Base-by-base conservation (phyloP, 2,113 vertebrate genomes). In the Podiceps cristatus region DNA sequence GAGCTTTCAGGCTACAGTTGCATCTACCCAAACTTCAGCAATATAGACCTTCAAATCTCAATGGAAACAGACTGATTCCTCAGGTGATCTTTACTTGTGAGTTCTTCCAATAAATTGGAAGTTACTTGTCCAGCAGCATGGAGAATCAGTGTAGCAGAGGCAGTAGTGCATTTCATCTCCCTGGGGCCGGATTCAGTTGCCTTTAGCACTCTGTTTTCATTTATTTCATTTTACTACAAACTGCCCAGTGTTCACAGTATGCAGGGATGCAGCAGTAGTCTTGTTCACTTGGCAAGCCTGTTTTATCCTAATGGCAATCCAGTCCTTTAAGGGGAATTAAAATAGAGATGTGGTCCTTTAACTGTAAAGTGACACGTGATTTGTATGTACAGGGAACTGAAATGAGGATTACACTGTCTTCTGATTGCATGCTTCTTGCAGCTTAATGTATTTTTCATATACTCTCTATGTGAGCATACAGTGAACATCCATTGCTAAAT, bases 391-490 rank as follows among this genome's bases (percentile, higher is more conserved):
- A 64, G 47, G 73, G 73, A 71, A 23, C 52, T 67, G 83, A 83
- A 90, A 59, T 13, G 63, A 89, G 91, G 62, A 71, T 89, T 93
- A 31, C 35, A 13, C 29, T 58, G 53, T n/a, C 77, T 97, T 87
- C 89, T 96, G 95, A 89, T 92, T 95, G 83, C 68, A 20, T 68
- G 56, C 79, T 92, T 93, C 83, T 97, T 97, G 69, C 67, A 93
- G 49, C 45, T 78, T 94, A 56, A 93, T 93, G 69, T 91, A 72
- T 92, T 96, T 89, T 88, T 93, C 53, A 45, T 84, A 14, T 53
- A 37, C 33, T 72, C 64, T 84, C 2, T 74, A 17, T 31, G 27
- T 67, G 83, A 78, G 42, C 40, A 72, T 83, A 67, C 35, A 6
- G 24, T 67, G 83, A 78, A 45, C 40, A 72, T 83, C 71, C 35